These are phyloP conservation scores for Gryllus longicercus DNA, from an alignment of 2,888 invertebrate genomes.

Conservation along the genomic window DNA sequence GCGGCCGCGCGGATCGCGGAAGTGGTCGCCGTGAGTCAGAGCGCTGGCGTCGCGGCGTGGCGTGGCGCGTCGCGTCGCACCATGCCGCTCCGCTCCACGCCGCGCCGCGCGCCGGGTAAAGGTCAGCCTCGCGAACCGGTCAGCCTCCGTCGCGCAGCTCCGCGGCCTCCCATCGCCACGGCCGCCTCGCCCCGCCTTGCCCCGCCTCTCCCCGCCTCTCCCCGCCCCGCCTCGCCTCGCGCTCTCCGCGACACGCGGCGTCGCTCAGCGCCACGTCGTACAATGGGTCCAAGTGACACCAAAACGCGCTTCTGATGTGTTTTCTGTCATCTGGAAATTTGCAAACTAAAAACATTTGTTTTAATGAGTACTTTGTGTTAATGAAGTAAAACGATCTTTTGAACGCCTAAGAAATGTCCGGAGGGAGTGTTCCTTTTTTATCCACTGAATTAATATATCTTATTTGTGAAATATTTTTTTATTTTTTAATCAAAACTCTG, in stretches of 20 bases:
- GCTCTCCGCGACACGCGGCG: background rate
- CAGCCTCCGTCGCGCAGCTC: background rate
- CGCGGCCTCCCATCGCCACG: background rate
- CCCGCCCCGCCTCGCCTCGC: background rate
- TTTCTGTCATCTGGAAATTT: too few relatives aligned
- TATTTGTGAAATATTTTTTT: too few relatives aligned
- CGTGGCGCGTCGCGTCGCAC: background rate
- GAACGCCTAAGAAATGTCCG: too few relatives aligned
- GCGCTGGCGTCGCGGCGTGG: background rate
- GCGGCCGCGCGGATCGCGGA: background rate
- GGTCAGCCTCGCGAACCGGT: background rate
- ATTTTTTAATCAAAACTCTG: too few relatives aligned
- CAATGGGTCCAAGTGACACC: too few relatives aligned
- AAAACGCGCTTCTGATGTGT: too few relatives aligned
- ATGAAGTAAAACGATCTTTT: too few relatives aligned
- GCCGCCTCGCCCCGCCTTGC: background rate
- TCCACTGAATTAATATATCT: too few relatives aligned
- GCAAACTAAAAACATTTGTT: too few relatives aligned
- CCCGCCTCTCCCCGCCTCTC: background rate
- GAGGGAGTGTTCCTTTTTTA: too few relatives aligned
- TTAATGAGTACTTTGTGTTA: too few relatives aligned
- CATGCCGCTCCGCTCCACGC: background rate
- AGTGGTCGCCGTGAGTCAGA: conserved; percentile 17
- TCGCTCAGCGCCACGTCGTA: too few relatives aligned
- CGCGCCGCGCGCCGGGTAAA: background rate